Percentiles rank a stretch among this genome's conserved stretches.
Conservation (phyloP, 35 echinoderm and acorn worm species). For the Eucidaris tribuloides region DNA sequence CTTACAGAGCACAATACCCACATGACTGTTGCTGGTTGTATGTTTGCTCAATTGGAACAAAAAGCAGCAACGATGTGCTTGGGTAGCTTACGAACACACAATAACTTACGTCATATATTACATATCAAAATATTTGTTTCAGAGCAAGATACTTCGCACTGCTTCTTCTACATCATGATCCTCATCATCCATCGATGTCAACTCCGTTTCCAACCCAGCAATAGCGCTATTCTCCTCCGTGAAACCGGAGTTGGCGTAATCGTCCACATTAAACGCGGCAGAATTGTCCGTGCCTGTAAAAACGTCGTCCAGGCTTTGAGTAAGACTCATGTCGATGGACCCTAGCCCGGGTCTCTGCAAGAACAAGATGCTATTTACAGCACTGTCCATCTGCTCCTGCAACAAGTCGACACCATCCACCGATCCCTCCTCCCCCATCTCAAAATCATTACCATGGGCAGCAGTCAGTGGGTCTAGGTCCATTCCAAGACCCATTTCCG, state of each 20-base stretch:
- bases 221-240: not conserved
- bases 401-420: too few relatives aligned
- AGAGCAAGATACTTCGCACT: not conserved
- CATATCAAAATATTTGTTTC: too few relatives aligned
- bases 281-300: not conserved
- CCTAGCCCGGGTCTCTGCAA: constrained; percentile 35
- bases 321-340: constrained; percentile 16
- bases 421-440: too few relatives aligned
- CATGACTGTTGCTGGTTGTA: too few relatives aligned
- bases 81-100: too few relatives aligned
- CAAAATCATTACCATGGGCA: too few relatives aligned
- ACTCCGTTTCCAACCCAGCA: constrained; percentile 3
- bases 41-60: too few relatives aligned
- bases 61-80: too few relatives aligned
- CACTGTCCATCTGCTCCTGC: constrained; percentile 84
- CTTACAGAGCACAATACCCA: too few relatives aligned
- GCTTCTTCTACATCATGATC: constrained; percentile 29
- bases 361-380: constrained; percentile 85
- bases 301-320: constrained; percentile 22
- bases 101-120: too few relatives aligned
- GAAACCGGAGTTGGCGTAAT: not conserved
- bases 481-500: too few relatives aligned
- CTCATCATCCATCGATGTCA: constrained; percentile 50
- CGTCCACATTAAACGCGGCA: not conserved
- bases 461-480: too few relatives aligned